A percentile compares a stretch with the other conserved stretches of the same genome.
These are phyloP conservation scores for Synodontis membranacea DNA, from an alignment of 2,113 vertebrate genomes.

Conservation along the genomic window DNA sequence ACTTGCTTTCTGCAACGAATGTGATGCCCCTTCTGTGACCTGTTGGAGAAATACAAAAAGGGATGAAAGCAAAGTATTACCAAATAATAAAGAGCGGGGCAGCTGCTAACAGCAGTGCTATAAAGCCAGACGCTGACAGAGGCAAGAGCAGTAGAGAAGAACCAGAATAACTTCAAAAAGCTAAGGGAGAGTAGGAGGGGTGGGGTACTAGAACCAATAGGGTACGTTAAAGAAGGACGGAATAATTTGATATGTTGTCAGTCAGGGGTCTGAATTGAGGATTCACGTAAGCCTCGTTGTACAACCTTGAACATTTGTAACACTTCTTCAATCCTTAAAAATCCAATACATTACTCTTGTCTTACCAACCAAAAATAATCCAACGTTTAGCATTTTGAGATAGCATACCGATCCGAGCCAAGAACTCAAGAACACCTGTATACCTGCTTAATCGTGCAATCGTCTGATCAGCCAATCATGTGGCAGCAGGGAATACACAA, in stretches of 20 bases:
- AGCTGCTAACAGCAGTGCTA: not conserved
- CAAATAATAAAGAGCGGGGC: constrained; percentile 7
- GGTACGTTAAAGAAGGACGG: not conserved
- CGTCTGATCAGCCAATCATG: not conserved
- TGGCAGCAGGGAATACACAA: not conserved
- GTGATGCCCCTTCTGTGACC: constrained; percentile 39
- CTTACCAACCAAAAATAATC: not conserved
- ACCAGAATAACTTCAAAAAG: not conserved
- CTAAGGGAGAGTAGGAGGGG: not conserved
- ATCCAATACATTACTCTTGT: not conserved
- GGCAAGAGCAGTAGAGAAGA: not conserved
- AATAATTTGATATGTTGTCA: not conserved
- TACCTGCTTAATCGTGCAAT: not conserved
- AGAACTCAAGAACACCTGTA: not conserved
- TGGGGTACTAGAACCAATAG: not conserved
- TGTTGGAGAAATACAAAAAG: constrained; percentile 34
- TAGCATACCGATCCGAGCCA: not conserved
- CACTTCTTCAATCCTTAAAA: not conserved
- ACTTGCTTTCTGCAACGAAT: constrained; percentile 38
- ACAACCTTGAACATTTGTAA: not conserved
- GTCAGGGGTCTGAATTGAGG: not conserved
- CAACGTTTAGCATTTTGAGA: not conserved
- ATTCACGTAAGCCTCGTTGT: not conserved
- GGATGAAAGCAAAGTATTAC: constrained; percentile 47
- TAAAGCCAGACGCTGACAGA: not conserved